These are phyloP conservation scores for Pseudopleuronectes americanus DNA, from an alignment of 2,797 vertebrate genomes.

Conservation along the genomic window DNA sequence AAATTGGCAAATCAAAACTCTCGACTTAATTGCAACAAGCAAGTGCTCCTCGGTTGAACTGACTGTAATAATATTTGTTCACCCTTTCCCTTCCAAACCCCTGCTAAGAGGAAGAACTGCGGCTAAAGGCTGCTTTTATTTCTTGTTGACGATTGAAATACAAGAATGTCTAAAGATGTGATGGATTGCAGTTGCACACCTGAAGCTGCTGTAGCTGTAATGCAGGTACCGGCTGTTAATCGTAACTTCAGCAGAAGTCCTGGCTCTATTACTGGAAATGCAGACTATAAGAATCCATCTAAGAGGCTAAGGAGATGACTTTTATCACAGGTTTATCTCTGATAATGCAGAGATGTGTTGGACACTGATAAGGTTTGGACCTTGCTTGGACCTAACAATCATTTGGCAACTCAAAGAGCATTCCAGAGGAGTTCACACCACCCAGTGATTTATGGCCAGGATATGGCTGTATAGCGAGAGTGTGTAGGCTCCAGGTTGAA, in stretches of 20 bases:
- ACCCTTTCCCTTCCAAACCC: conserved; percentile 54
- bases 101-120: conserved; percentile 23
- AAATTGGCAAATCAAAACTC: conserved; percentile 59
- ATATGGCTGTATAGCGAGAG: conserved; percentile 68
- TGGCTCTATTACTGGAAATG: conserved; percentile 22
- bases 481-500: conserved; percentile 66
- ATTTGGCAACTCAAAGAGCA: conserved; percentile 68
- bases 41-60: conserved; percentile 57
- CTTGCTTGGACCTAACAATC: conserved; percentile 80
- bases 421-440: conserved; percentile 75
- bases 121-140: conserved; percentile 15
- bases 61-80: conserved; percentile 59
- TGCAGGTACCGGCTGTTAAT: conserved; percentile 1
- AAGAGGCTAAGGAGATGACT: conserved; percentile 23
- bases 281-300: conserved; percentile 22
- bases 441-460: conserved; percentile 77
- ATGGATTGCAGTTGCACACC: conserved; percentile 20
- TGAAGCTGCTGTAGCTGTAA: background rate
- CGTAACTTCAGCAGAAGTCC: background rate
- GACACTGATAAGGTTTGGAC: conserved; percentile 80
- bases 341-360: conserved; percentile 69
- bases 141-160: conserved; percentile 23
- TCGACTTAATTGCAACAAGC: conserved; percentile 58
- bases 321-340: conserved; percentile 58
- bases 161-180: conserved; percentile 2